Conservation (phyloP, 1,140 invertebrate genomes). For the Zaprionus davidi region DNA sequence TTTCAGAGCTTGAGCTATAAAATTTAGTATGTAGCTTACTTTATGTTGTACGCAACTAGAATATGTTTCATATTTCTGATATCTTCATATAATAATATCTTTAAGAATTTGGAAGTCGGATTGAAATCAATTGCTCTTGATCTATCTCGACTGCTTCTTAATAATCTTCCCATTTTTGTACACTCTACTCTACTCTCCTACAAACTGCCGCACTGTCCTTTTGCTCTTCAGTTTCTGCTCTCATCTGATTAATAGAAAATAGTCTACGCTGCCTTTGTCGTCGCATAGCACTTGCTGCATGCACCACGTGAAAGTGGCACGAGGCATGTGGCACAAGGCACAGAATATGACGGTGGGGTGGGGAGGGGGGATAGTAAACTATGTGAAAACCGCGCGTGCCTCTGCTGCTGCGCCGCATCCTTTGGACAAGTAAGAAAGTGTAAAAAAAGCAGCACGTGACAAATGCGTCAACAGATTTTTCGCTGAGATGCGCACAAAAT, state of each 20-base stretch:
- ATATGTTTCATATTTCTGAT: no score
- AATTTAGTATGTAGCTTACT: no score
- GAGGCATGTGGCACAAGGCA: neutral
- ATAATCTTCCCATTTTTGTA: neutral
- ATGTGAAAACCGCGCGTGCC: constrained; percentile 5
- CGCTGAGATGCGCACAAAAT: constrained; percentile 81
- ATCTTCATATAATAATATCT: no score
- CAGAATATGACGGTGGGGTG: neutral
- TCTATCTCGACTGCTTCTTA: no score
- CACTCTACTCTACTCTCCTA: neutral
- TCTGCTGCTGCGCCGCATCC: neutral
- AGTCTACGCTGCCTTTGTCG: constrained; percentile 52
- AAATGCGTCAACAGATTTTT: constrained; percentile 83
- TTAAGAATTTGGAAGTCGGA: no score
- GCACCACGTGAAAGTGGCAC: neutral
- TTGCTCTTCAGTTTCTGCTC: neutral
- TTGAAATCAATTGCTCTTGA: no score
- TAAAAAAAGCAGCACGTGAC: constrained; percentile 68
- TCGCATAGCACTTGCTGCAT: constrained; percentile 58
- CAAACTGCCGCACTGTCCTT: neutral
- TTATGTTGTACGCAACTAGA: no score
- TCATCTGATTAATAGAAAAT: neutral
- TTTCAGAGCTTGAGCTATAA: no score
- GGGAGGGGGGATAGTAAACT: constrained; percentile 23
- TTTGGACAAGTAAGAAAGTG: constrained; percentile 5